Conservation (phyloP, 37 sponge, comb jelly and placozoan genomes). For the Crambe crambe region DNA sequence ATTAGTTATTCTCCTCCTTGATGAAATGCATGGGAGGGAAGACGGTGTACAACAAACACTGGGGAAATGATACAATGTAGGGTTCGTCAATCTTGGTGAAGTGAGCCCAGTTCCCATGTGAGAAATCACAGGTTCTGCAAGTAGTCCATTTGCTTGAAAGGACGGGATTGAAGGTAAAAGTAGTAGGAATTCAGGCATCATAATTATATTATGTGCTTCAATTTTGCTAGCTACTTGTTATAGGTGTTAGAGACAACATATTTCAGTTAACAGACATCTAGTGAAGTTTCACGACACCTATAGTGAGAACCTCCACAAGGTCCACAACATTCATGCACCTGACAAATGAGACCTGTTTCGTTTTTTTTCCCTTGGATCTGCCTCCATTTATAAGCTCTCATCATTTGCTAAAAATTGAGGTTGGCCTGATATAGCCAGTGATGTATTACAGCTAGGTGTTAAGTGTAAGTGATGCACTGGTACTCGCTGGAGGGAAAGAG, state of each 20-base stretch:
- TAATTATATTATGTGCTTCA: no score
- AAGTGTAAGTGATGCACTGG: neutral
- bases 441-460: no score
- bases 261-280: neutral
- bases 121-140: slow-evolving; percentile 17
- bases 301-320: neutral
- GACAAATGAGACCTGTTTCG: neutral
- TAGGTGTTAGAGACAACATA: neutral
- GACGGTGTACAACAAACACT: no score
- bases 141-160: slow-evolving; percentile 18
- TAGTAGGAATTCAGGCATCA: neutral
- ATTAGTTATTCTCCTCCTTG: neutral
- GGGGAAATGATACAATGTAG: neutral
- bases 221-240: neutral
- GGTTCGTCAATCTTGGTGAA: slow-evolving; percentile 15
- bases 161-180: neutral
- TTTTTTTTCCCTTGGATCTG: no score
- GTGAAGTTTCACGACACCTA: slow-evolving; percentile 4
- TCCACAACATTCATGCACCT: neutral
- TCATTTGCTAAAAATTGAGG: no score
- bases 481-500: neutral
- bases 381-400: no score
- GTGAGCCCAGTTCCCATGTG: slow-evolving; percentile 14
- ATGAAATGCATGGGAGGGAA: no score
- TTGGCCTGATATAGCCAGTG: no score